phyloP scores from a whole-genome alignment of 2,888 invertebrate genomes.

The Dynastes grantii region DNA sequence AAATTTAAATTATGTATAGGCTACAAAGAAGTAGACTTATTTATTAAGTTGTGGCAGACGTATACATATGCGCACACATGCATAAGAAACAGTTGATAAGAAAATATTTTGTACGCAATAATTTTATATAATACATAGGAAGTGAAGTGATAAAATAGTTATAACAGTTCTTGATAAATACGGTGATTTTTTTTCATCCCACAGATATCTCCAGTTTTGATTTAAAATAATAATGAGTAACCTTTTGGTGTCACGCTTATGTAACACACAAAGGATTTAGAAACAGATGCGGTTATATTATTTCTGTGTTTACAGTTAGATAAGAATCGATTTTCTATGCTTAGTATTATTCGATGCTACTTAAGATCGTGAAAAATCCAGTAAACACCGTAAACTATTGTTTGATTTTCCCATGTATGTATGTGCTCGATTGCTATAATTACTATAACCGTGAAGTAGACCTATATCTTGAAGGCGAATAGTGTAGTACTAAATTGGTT shows the following conservation, averaged over 20 bases:
- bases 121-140: slow-evolving; percentile 43
- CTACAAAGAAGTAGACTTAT: background rate
- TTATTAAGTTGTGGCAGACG: background rate
- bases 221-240: slow-evolving; percentile 33
- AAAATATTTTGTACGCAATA: slow-evolving; percentile 32
- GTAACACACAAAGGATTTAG: slow-evolving; percentile 32
- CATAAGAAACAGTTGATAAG: slow-evolving; percentile 27
- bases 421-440: background rate
- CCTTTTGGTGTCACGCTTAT: slow-evolving; percentile 42
- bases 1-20: slow-evolving; percentile 12
- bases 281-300: slow-evolving; percentile 40
- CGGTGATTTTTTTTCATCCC: slow-evolving; percentile 14
- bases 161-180: slow-evolving; percentile 27
- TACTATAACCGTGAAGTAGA: background rate
- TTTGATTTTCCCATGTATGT: background rate
- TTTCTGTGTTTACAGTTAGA: slow-evolving; percentile 40
- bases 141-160: slow-evolving; percentile 46
- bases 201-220: background rate
- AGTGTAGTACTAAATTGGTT: too few species aligned
- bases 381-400: background rate
- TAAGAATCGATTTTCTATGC: slow-evolving; percentile 15
- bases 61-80: background rate
- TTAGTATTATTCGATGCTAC: background rate
- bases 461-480: background rate
- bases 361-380: background rate